phyloP scores from a whole-genome alignment of 2,113 vertebrate species.

The Scartelaos histophorus region DNA sequence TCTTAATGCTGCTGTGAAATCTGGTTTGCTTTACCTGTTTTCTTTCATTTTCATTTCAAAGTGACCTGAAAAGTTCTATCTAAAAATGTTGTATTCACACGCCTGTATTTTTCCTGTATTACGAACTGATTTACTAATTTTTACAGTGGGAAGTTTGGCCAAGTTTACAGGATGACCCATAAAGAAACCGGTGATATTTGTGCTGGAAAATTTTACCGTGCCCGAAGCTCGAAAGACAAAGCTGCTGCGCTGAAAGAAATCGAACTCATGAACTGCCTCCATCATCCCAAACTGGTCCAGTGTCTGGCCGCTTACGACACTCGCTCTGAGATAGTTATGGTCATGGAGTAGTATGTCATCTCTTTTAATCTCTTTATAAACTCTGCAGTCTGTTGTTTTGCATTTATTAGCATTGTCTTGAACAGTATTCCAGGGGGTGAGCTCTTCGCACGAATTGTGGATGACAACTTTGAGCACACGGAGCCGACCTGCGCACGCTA shows the following conservation, averaged over 20 bases:
- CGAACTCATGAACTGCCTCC: constrained; percentile 83
- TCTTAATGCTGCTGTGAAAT: no score
- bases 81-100: neutral
- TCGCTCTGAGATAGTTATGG: constrained; percentile 76
- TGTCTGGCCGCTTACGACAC: constrained; percentile 82
- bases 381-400: neutral
- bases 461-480: constrained; percentile 84
- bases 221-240: constrained; percentile 68
- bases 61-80: no score
- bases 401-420: neutral
- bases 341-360: constrained; percentile 87
- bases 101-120: neutral
- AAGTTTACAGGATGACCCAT: constrained; percentile 80
- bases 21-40: no score
- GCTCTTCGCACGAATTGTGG: constrained; percentile 85
- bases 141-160: constrained; percentile 83
- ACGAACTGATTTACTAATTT: neutral
- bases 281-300: constrained; percentile 83
- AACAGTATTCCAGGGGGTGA: constrained; percentile 84
- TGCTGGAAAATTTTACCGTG: constrained; percentile 85
- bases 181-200: constrained; percentile 74
- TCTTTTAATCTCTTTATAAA: neutral
- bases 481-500: constrained; percentile 84
- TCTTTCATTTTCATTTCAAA: no score
- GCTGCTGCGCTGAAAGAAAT: constrained; percentile 76